A percentile compares a stretch with the other conserved stretches of the same genome.
Evolutionary conservation across 2,888 invertebrate species (phyloP).

Genomic region (Dendrolimus pini): DNA sequence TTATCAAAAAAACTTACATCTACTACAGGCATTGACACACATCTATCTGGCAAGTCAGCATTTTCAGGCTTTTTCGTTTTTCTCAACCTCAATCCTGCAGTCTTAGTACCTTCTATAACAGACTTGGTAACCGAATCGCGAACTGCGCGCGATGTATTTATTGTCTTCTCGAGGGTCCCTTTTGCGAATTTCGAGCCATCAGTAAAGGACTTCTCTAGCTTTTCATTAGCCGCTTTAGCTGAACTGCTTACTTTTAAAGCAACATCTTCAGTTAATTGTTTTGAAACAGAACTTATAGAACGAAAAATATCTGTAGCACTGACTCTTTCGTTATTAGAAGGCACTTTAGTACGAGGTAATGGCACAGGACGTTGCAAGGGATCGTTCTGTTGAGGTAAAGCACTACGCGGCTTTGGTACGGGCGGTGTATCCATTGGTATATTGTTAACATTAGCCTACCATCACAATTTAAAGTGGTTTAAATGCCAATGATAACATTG

Average conservation of each 20-base stretch:
- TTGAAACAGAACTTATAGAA: conserved; percentile 73
- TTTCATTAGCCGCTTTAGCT: conserved; percentile 57
- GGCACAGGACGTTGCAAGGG: conserved; percentile 68
- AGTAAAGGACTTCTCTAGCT: conserved; percentile 48
- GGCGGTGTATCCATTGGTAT: conserved; percentile 57
- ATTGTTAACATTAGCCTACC: conserved; percentile 12
- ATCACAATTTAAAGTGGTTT: conserved; percentile 14
- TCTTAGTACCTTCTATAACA: conserved; percentile 79
- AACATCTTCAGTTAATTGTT: conserved; percentile 75
- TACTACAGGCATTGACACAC: conserved; percentile 74
- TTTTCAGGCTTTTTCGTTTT: conserved; percentile 39
- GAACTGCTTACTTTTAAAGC: conserved; percentile 66
- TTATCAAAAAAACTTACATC: conserved; percentile 79
- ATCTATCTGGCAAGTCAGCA: conserved; percentile 40
- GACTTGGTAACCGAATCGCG: conserved; percentile 76
- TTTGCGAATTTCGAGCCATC: conserved; percentile 62
- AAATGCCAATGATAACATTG: conserved; percentile 32
- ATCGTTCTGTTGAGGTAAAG: conserved; percentile 33
- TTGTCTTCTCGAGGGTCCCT: conserved; percentile 63
- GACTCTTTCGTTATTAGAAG: conserved; percentile 39
- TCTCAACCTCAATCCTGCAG: conserved; percentile 68
- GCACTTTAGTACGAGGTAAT: conserved; percentile 63
- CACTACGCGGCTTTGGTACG: conserved; percentile 58
- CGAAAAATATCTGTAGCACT: conserved; percentile 62
- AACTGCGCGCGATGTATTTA: conserved; percentile 66